A percentile compares a stretch with the other conserved stretches of the same genome.
These are phyloP conservation scores for Oligia fasciuncula DNA, from an alignment of 2,888 invertebrate species.

Conservation along the genomic window DNA sequence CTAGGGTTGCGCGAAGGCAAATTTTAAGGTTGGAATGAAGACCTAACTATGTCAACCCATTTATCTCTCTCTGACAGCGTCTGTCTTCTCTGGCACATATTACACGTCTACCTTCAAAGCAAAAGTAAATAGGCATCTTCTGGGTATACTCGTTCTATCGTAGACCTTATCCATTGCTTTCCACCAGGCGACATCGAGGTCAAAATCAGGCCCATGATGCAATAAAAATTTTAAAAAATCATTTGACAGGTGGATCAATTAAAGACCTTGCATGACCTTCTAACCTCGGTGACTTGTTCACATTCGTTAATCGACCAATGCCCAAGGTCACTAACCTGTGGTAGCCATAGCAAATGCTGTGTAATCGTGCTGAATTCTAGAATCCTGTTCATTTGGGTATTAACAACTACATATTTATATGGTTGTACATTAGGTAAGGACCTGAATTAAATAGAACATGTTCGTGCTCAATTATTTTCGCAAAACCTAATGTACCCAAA, in stretches of 20 bases:
- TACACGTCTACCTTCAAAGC: not conserved
- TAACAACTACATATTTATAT: not conserved
- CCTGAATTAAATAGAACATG: not conserved
- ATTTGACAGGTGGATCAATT: not conserved
- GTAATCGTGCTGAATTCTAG: not conserved
- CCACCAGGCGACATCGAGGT: not conserved
- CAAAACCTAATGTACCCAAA: not conserved
- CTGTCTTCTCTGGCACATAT: not conserved
- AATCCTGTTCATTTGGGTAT: not conserved
- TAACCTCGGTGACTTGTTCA: not conserved
- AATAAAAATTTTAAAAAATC: not conserved
- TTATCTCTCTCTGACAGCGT: not conserved
- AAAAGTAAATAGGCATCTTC: not conserved
- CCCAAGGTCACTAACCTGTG: not conserved
- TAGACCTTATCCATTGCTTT: not conserved
- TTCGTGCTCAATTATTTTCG: not conserved
- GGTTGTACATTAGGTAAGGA: not conserved
- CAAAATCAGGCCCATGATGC: not conserved
- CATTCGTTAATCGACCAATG: not conserved
- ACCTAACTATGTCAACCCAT: constrained; percentile 5
- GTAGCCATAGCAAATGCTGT: too few species aligned
- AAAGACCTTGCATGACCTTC: too few species aligned
- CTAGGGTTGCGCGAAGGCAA: constrained; percentile 45
- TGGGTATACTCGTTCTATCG: not conserved
- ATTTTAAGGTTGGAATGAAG: constrained; percentile 15